phyloP scores from a whole-genome alignment of 2,888 invertebrate species.

The Empis stercorea region DNA sequence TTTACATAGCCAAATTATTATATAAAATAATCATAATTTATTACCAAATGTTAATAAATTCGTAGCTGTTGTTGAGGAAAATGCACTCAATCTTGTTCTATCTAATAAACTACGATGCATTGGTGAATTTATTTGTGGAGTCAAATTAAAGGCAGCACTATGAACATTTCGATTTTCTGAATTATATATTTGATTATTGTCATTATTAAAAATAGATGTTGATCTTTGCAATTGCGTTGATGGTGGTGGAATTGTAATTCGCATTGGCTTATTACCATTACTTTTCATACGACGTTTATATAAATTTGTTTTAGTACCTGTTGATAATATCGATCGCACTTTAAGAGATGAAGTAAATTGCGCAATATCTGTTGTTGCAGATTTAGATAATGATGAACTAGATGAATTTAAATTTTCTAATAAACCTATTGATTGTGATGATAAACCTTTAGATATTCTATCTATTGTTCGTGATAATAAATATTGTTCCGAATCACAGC shows the following conservation, averaged over 20 bases:
- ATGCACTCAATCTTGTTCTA: slow-evolving; percentile 11
- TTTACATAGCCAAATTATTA: slow-evolving; percentile 5
- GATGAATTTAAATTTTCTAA: neutral
- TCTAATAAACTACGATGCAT: slow-evolving; percentile 7
- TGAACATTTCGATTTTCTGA: neutral
- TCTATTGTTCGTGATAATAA: slow-evolving; percentile 1
- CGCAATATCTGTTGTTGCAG: neutral
- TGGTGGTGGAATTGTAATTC: neutral
- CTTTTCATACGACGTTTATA: neutral
- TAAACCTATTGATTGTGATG: slow-evolving; percentile 5
- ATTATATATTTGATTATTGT: neutral
- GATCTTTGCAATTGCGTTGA: neutral
- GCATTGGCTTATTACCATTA: neutral
- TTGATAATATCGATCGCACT: neutral
- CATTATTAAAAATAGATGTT: neutral
- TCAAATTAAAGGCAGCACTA: neutral
- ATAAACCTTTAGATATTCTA: slow-evolving; percentile 5
- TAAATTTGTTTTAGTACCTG: neutral
- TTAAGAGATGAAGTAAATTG: neutral
- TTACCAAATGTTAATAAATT: slow-evolving; percentile 9
- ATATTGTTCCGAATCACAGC: neutral
- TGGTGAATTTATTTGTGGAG: no score
- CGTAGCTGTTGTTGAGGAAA: slow-evolving; percentile 2
- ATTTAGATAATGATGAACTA: neutral
- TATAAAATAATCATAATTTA: slow-evolving; percentile 13